Percentiles rank a stretch among this genome's conserved stretches.
Conservation (phyloP, 2,888 invertebrate species). For the Morpho deidamia region DNA sequence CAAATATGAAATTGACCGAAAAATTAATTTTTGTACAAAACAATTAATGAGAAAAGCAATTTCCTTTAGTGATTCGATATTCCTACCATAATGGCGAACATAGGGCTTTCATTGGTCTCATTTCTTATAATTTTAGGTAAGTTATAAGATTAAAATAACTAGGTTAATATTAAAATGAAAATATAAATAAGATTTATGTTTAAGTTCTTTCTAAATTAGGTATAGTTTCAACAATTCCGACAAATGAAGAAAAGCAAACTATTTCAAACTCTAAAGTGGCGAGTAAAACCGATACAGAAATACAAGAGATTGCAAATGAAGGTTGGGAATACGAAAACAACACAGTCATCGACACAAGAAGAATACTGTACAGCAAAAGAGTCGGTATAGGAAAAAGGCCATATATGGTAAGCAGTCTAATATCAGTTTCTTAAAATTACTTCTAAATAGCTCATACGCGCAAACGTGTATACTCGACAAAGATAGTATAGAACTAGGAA, state of each 20-base stretch:
- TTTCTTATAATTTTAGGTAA: conserved; percentile 25
- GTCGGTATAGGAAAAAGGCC: conserved; percentile 50
- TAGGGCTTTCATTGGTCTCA: conserved; percentile 2
- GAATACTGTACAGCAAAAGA: conserved; percentile 58
- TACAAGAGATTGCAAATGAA: conserved; percentile 47
- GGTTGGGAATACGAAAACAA: conserved; percentile 61
- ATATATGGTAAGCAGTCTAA: conserved; percentile 51
- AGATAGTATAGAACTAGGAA: too few species aligned
- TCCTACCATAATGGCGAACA: conserved; percentile 18
- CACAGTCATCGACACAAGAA: conserved; percentile 51
- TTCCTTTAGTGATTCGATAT: conserved; percentile 10
- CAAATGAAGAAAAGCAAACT: conserved; percentile 10
- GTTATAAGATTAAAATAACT: background rate
- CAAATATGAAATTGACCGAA: conserved; percentile 9
- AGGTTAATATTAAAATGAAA: background rate
- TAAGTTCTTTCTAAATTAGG: conserved; percentile 6
- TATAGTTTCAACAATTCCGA: conserved; percentile 19
- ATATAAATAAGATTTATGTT: background rate
- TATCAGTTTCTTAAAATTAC: background rate
- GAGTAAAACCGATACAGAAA: conserved; percentile 2
- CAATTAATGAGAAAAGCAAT: conserved; percentile 7
- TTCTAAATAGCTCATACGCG: too few species aligned
- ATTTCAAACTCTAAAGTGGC: background rate
- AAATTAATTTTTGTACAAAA: conserved; percentile 18
- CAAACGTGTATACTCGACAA: too few species aligned